Conservation (phyloP, 2,113 vertebrate species). For the Podiceps cristatus region DNA sequence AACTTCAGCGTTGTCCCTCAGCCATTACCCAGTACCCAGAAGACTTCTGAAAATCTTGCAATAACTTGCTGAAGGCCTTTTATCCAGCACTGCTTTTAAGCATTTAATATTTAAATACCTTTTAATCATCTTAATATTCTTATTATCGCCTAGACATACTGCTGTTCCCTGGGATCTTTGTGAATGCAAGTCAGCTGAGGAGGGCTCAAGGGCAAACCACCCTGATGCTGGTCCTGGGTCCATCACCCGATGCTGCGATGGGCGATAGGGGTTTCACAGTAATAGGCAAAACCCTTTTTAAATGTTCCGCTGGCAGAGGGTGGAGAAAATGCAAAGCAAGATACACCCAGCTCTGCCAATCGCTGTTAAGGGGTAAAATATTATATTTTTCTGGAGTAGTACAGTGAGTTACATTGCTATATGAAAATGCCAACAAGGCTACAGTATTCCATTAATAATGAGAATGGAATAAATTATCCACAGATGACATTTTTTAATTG, state of each 20-base stretch:
- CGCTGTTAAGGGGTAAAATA: neutral
- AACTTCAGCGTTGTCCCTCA: neutral
- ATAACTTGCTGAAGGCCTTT: constrained; percentile 26
- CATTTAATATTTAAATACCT: constrained; percentile 69
- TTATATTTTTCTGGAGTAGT: neutral
- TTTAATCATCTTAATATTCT: constrained; percentile 69
- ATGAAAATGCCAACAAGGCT: constrained; percentile 33
- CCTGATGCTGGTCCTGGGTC: neutral
- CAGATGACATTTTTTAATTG: constrained; percentile 69
- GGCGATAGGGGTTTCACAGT: neutral
- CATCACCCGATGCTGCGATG: rapidly evolving
- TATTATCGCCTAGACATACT: neutral
- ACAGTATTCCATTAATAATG: constrained; percentile 28
- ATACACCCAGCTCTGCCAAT: neutral
- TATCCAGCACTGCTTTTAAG: constrained; percentile 57
- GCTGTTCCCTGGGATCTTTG: neutral
- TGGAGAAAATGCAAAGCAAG: neutral
- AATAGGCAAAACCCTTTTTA: neutral
- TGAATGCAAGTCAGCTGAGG: neutral
- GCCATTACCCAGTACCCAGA: neutral
- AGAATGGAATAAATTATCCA: constrained; percentile 64
- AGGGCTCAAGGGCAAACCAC: neutral
- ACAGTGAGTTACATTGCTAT: constrained; percentile 17
- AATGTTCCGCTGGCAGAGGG: neutral
- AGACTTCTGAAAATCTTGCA: neutral